Evolutionary conservation across 2,888 invertebrate genomes (phyloP).

Genomic region (Acleris cristana): DNA sequence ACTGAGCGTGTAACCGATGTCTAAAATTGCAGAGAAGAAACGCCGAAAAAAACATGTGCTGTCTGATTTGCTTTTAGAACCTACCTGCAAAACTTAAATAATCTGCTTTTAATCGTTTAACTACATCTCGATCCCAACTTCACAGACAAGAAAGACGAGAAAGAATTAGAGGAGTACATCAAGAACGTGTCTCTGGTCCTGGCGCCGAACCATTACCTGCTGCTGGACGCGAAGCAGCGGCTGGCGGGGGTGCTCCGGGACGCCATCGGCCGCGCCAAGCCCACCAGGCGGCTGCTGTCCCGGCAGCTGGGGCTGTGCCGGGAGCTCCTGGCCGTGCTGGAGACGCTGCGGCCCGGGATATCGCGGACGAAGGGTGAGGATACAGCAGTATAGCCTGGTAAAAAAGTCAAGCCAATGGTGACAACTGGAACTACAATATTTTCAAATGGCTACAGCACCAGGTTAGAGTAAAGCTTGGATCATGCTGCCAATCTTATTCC

Average conservation of each 20-base stretch:
- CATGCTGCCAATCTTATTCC: too few species aligned
- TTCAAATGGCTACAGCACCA: too few species aligned
- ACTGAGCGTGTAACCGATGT: too few species aligned
- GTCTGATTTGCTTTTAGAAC: too few species aligned
- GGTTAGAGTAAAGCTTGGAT: too few species aligned
- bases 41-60: too few species aligned
- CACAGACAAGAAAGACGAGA: constrained; percentile 75
- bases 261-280: constrained; percentile 75
- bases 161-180: constrained; percentile 78
- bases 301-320: constrained; percentile 87
- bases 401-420: too few species aligned
- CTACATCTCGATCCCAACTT: constrained; percentile 25
- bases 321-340: constrained; percentile 86
- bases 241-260: constrained; percentile 85
- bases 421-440: too few species aligned
- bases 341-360: constrained; percentile 88
- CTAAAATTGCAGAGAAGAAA: too few species aligned
- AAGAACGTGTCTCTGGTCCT: constrained; percentile 82
- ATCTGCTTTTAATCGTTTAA: too few species aligned
- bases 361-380: constrained; percentile 86
- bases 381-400: not conserved
- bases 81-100: too few species aligned
- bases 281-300: constrained; percentile 81
- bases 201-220: constrained; percentile 86
- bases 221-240: constrained; percentile 88